Percentiles rank a stretch among this genome's conserved stretches.
Evolutionary conservation across 2,113 vertebrate species (phyloP).

Genomic region (Platycercus adscitus): DNA sequence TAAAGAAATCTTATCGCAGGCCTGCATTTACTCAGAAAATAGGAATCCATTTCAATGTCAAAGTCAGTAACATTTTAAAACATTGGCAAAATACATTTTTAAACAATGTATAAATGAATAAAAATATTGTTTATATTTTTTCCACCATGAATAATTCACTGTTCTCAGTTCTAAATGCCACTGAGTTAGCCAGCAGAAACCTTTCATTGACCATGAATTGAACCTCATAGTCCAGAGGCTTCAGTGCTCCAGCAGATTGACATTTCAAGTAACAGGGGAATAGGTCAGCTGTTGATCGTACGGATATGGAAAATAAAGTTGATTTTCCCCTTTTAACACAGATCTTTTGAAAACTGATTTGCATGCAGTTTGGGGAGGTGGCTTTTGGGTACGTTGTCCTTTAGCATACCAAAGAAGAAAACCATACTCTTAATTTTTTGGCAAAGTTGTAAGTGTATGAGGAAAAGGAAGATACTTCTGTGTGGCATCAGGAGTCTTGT

Average conservation of each 20-base stretch:
- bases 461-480: background rate
- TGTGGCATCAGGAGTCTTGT: background rate
- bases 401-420: background rate
- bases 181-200: background rate
- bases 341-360: background rate
- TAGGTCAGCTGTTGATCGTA: background rate
- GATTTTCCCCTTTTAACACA: background rate
- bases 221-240: background rate
- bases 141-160: background rate
- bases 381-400: background rate
- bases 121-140: background rate
- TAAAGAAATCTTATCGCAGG: background rate
- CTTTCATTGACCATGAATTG: background rate
- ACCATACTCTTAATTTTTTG: background rate
- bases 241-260: background rate
- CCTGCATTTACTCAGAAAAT: background rate
- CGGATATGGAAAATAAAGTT: background rate
- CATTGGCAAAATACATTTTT: background rate
- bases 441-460: background rate
- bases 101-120: background rate
- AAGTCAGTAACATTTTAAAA: background rate
- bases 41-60: background rate
- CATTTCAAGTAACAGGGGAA: background rate
- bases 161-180: background rate
- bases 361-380: background rate